Percentiles rank a stretch among this genome's conserved stretches.
Evolutionary conservation across 2,888 invertebrate species (phyloP).

Genomic region (Flabesymbios commensalis): DNA sequence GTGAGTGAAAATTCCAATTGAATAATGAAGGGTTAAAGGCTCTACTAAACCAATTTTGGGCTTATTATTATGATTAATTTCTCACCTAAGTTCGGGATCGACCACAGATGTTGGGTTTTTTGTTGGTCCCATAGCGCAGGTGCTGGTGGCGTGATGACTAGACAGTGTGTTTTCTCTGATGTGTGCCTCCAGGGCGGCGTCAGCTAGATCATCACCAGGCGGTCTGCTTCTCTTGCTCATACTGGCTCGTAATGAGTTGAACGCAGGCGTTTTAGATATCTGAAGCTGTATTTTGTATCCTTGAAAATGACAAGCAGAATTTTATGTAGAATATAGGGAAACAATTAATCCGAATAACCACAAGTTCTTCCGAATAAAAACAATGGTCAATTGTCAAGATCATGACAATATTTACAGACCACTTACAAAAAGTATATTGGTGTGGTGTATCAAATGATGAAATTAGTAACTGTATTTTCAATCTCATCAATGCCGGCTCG

Average conservation of each 20-base stretch:
- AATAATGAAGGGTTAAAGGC: neutral
- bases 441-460: too few species aligned
- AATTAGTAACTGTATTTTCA: too few species aligned
- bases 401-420: too few species aligned
- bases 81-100: slow-evolving; percentile 63
- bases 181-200: slow-evolving; percentile 24
- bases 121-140: slow-evolving; percentile 70
- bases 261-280: slow-evolving; percentile 20
- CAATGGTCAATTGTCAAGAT: too few species aligned
- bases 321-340: neutral
- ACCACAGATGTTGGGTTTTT: slow-evolving; percentile 67
- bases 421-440: too few species aligned
- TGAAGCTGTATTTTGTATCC: slow-evolving; percentile 26
- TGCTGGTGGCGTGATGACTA: slow-evolving; percentile 75
- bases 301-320: neutral
- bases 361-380: neutral
- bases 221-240: slow-evolving; percentile 20
- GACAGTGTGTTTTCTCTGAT: slow-evolving; percentile 25
- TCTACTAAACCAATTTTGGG: neutral
- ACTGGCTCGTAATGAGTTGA: slow-evolving; percentile 20
- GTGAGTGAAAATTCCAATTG: too few species aligned
- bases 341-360: neutral
- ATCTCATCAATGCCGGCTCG: too few species aligned
- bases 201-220: slow-evolving; percentile 6
- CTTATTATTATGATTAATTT: too few species aligned